Evolutionary conservation across 2,113 vertebrate species (phyloP), one percentile per base, ranked within the genome.

Genomic region (Synodontis membranacea): DNA sequence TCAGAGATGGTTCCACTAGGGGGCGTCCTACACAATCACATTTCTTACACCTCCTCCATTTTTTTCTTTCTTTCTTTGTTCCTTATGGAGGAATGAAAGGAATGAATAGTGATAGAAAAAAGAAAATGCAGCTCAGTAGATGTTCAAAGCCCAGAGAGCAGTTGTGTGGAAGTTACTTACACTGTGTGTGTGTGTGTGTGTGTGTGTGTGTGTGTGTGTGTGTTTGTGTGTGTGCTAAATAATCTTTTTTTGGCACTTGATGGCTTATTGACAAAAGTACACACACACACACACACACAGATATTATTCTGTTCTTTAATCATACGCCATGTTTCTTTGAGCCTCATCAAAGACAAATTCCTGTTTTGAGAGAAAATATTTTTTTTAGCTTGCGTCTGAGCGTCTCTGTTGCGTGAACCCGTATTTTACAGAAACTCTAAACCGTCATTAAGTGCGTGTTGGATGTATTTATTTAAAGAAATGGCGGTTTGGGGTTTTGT

Each of bases 401-500:
- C n/a, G 64, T 19, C 34, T 87, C 42, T 78, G 54, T 11, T 37
- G 54, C 3, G 28, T 72, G 75, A 44, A 46, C 42, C 76, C 54
- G 46, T 52, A 84, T 66, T 86, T 84, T 92, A 89, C 91, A 86
- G 89, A 86, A 89, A 90, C 81, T 64, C 86, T 48, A 90, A 84
- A 85, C 84, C 58, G 7, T 91, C 91, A 93, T 93, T 91, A 92
- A 89, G 81, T 84, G 85, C 84, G 83, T 90, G 91, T 88, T 78
- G 34, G 52, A 62, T 25, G 14, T 10, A 21, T 87, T 88, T 84
- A 80, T 54, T 74, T 56, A 88, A 83, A 81, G 54, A n/a, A 42
- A 39, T 12, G 5, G 28, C 3, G 28, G 25, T 48, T 48, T 76
- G 44, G 5, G 44, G 72, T 46, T 76, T 48, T 8, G 25, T 17